These are phyloP conservation scores for Glareola pratincola DNA, from an alignment of 2,113 vertebrate species.

Conservation along the genomic window DNA sequence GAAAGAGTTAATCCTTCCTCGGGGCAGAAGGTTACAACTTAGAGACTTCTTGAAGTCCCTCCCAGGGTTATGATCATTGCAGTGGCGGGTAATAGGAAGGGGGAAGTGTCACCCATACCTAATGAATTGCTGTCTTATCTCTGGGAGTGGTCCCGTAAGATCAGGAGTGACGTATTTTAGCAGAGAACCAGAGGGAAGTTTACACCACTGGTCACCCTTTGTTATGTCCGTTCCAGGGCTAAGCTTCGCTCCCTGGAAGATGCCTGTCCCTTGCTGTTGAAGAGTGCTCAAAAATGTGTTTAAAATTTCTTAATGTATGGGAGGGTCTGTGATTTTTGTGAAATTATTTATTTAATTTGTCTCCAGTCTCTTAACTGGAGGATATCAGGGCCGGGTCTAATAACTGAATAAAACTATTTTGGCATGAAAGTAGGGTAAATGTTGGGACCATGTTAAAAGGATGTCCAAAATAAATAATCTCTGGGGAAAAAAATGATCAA, in stretches of 20 bases:
- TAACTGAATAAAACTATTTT: background rate
- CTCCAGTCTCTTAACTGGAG: background rate
- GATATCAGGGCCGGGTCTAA: background rate
- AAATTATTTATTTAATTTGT: background rate
- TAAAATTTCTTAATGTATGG: background rate
- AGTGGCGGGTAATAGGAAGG: background rate
- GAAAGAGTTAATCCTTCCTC: background rate
- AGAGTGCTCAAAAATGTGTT: background rate
- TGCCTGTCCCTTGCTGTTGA: background rate
- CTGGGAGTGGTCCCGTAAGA: background rate
- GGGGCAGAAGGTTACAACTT: background rate
- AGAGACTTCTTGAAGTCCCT: background rate
- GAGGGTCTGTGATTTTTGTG: background rate
- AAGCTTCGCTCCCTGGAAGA: background rate
- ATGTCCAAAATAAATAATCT: conserved; percentile 21
- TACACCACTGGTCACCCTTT: background rate
- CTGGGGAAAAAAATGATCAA: background rate
- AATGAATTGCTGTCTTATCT: background rate
- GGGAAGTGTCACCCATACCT: background rate
- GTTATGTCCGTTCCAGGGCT: background rate
- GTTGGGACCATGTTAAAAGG: background rate
- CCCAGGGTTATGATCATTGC: background rate
- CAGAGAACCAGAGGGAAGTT: background rate
- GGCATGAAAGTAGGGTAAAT: background rate
- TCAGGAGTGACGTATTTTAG: background rate